Evolutionary conservation across 2,113 vertebrate species (phyloP).

Genomic region (Equus przewalskii): DNA sequence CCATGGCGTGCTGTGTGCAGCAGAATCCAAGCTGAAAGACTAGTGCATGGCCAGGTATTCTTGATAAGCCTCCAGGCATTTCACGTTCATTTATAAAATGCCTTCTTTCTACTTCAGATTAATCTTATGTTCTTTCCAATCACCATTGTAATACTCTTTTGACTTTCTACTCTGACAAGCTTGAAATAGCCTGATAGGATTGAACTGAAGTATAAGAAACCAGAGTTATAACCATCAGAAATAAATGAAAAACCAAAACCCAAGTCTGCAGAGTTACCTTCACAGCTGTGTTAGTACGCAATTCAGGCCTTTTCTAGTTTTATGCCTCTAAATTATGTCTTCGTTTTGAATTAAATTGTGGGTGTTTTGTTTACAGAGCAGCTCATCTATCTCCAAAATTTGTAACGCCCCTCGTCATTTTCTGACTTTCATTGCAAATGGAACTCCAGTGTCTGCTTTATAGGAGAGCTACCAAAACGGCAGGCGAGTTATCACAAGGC

Average conservation of each 20-base stretch:
- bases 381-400: constrained; percentile 42
- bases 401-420: neutral
- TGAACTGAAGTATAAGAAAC: constrained; percentile 60
- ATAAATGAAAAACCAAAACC: constrained; percentile 40
- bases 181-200: constrained; percentile 73
- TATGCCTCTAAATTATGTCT: constrained; percentile 30
- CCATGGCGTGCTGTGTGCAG: constrained; percentile 66
- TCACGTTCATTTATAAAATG: constrained; percentile 80
- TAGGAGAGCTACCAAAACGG: neutral
- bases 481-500: constrained; percentile 23
- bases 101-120: constrained; percentile 69
- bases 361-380: constrained; percentile 38
- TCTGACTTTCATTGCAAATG: constrained; percentile 51
- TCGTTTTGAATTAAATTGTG: constrained; percentile 63
- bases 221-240: constrained; percentile 59
- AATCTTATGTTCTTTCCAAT: constrained; percentile 74
- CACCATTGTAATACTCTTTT: constrained; percentile 55
- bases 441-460: constrained; percentile 24
- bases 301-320: neutral
- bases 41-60: neutral
- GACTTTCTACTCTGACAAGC: constrained; percentile 74
- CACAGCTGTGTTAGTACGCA: neutral
- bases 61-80: constrained; percentile 73
- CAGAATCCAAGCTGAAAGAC: constrained; percentile 74
- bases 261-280: neutral